Base-by-base conservation (phyloP, 2,797 vertebrate genomes). In the Numenius phaeopus region DNA sequence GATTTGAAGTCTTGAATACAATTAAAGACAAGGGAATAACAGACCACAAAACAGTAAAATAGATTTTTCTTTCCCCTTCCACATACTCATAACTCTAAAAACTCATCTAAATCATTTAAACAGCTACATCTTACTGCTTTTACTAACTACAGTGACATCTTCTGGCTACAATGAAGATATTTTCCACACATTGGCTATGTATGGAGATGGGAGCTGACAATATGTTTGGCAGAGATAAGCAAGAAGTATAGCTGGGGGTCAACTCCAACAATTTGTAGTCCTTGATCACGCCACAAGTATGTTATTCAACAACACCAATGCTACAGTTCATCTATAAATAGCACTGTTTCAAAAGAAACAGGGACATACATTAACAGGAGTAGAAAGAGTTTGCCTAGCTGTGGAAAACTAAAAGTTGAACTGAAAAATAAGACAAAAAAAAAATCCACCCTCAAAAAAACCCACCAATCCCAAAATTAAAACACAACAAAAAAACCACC, bases 81-180 rank as follows among this genome's bases (percentile, higher is more conserved):
- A 44, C 49, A 32, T 14, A 58, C 9, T 54, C 24, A 0, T 22
- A 54, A 49, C 27, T 47, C 40, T 39, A 64, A 65, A 89, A 89
- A 70, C 29, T 85, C 32, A 29, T 14, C 14, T 19, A n/a, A 64
- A 59, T 54, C 2, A 57, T 24, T 71, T 42, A 20, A 80, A 57
- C 42, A 50, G 32, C 69, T 71, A 9, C 5, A 72, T 55, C n/a
- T 50, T 30, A 44, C 14, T 47, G 27, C 22, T 90, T 94, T 86
- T 66, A 27, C 55, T 91, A 88, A 52, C 97, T 90, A 67, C 61
- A 96, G 92, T 94, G 93, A 94, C 90, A 95, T n/a, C 92, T 91
- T 80, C 95, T 95, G 93, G 89, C 47, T 83, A 47, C 1, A 1
- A 22, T 9, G 46, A 66, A 87, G 82, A 26, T 83, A 79, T 30